A percentile compares a stretch with the other conserved stretches of the same genome.
phyloP scores from a whole-genome alignment of 2,888 invertebrate species.

The Pristionchus arcanus region DNA sequence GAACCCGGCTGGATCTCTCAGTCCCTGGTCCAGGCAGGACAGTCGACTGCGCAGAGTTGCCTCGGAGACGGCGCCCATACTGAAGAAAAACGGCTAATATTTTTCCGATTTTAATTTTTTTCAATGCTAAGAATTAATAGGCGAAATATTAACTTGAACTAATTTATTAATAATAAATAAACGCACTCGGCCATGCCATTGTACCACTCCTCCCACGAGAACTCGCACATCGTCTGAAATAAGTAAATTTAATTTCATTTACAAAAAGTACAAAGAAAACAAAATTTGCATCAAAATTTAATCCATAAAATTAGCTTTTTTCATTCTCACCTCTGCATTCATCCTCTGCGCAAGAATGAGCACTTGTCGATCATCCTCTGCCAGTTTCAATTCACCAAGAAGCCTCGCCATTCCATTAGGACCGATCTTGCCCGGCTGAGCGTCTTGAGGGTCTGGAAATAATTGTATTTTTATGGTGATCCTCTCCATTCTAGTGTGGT shows the following conservation, averaged over 20 bases:
- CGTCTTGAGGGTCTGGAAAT: background rate
- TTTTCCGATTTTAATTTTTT: too few species aligned
- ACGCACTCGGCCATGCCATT: background rate
- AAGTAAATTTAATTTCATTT: too few species aligned
- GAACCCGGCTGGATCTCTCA: slow-evolving; percentile 58
- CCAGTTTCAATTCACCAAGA: background rate
- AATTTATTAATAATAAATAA: background rate
- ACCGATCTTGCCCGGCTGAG: background rate
- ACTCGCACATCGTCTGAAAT: background rate
- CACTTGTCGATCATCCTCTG: background rate
- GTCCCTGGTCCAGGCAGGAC: slow-evolving; percentile 59
- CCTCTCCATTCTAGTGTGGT: too few species aligned
- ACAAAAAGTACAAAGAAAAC: too few species aligned
- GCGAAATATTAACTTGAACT: too few species aligned
- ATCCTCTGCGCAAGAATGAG: background rate
- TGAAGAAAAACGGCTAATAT: background rate
- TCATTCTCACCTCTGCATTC: background rate
- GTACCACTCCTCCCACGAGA: background rate
- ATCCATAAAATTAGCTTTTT: too few species aligned
- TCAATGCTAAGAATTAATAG: too few species aligned
- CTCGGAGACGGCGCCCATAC: slow-evolving; percentile 59
- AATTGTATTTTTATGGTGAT: too few species aligned
- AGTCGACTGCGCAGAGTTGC: slow-evolving; percentile 62
- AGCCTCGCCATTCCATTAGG: background rate
- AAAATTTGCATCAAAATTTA: too few species aligned